Conservation (phyloP, 2,888 invertebrate genomes). For the Epirrhoe alternata region DNA sequence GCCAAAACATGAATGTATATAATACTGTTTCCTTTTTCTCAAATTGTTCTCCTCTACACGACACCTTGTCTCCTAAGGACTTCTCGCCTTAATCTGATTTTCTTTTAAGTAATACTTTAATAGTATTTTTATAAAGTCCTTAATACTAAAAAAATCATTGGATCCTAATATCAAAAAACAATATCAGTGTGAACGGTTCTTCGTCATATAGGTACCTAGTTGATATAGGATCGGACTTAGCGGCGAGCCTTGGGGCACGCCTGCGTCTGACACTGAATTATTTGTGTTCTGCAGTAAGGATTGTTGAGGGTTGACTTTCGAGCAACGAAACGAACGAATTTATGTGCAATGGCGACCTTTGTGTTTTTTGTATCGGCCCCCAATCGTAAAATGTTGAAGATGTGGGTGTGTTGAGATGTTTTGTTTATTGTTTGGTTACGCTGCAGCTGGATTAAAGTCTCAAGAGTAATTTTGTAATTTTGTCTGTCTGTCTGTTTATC, state of each 20-base stretch:
- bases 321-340: constrained; percentile 4
- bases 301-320: constrained; percentile 4
- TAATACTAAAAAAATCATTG: neutral
- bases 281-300: constrained; percentile 18
- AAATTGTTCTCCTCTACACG: no score
- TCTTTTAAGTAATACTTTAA: neutral
- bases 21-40: no score
- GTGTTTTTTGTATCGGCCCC: neutral
- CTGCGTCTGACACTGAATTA: constrained; percentile 16
- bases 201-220: neutral
- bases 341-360: neutral
- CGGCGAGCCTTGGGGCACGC: constrained; percentile 21
- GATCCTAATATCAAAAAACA: neutral
- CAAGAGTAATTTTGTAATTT: no score
- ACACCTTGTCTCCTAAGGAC: neutral
- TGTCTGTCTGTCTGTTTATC: no score
- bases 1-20: no score
- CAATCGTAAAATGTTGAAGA: neutral
- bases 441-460: neutral
- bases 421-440: neutral
- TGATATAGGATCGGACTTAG: constrained; percentile 13
- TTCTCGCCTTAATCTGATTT: neutral
- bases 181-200: neutral
- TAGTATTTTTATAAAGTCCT: neutral
- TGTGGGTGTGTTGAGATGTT: neutral